These are phyloP conservation scores for Eristalis tenax DNA, from an alignment of 2,888 invertebrate genomes.

Conservation along the genomic window DNA sequence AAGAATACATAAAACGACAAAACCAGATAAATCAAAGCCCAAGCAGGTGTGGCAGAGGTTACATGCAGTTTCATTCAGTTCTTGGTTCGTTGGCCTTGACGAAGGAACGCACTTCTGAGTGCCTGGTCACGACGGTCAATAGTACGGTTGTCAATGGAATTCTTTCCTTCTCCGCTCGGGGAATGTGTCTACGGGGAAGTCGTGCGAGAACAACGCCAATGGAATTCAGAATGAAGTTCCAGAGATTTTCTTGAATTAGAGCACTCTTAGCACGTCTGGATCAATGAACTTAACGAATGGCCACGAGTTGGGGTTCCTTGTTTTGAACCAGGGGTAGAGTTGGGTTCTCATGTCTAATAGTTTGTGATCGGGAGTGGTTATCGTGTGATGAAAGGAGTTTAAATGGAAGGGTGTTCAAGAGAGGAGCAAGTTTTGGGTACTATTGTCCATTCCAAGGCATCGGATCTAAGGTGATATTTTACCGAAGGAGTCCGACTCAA, in stretches of 20 bases:
- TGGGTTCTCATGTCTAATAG: too few species aligned
- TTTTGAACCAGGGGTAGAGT: too few species aligned
- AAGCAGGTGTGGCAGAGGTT: neutral
- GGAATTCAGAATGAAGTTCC: neutral
- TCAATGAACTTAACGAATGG: neutral
- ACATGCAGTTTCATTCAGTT: neutral
- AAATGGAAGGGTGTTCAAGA: too few species aligned
- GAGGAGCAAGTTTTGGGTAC: too few species aligned
- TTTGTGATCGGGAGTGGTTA: too few species aligned
- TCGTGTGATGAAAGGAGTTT: too few species aligned
- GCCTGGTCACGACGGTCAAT: neutral
- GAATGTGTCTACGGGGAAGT: neutral
- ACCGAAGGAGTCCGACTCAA: too few species aligned
- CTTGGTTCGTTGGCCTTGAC: slow-evolving; percentile 1
- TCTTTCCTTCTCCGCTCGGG: neutral
- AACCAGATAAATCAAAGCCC: neutral
- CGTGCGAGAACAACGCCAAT: neutral
- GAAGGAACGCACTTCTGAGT: neutral
- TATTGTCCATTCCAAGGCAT: too few species aligned
- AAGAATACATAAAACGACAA: neutral
- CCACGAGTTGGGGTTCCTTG: neutral
- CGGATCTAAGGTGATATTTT: too few species aligned
- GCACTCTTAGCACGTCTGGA: neutral
- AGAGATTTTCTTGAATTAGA: neutral
- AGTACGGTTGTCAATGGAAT: neutral